Evolutionary conservation across 23 tunicate species (phyloP).

Genomic region (Styela clava): DNA sequence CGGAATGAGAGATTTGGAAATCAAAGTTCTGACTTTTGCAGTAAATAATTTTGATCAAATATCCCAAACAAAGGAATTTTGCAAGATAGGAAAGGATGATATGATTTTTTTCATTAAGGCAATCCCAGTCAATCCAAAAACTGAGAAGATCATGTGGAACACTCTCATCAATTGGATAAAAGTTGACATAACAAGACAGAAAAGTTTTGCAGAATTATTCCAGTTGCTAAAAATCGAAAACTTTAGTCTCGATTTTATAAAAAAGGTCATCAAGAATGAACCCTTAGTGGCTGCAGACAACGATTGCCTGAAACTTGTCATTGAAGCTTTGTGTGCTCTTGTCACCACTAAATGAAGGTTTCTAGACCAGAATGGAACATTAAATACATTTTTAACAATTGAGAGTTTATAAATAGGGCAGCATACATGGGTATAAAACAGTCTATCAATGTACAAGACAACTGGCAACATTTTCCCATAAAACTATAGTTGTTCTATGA

Average conservation of each 20-base stretch:
- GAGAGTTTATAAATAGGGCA: no score
- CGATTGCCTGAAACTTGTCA: constrained; percentile 10
- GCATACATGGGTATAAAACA: no score
- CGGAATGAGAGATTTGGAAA: background rate
- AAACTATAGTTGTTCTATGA: no score
- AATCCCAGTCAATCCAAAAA: background rate
- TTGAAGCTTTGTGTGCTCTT: background rate
- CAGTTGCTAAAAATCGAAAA: background rate
- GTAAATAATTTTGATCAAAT: background rate
- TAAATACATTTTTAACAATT: no score
- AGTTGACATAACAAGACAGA: background rate
- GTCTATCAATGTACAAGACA: no score
- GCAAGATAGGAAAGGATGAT: background rate
- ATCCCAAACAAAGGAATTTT: background rate
- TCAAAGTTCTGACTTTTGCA: background rate
- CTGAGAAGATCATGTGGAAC: background rate
- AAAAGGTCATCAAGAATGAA: constrained; percentile 5
- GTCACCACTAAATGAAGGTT: no score
- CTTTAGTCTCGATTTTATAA: constrained; percentile 6
- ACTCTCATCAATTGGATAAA: constrained; percentile 10
- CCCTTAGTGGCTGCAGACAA: background rate
- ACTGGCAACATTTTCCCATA: no score
- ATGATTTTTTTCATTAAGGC: background rate
- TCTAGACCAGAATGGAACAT: no score
- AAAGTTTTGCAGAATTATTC: background rate